A percentile compares a stretch with the other conserved stretches of the same genome.
phyloP scores from a whole-genome alignment of 2,888 invertebrate genomes.

The Luperina nickerlii region DNA sequence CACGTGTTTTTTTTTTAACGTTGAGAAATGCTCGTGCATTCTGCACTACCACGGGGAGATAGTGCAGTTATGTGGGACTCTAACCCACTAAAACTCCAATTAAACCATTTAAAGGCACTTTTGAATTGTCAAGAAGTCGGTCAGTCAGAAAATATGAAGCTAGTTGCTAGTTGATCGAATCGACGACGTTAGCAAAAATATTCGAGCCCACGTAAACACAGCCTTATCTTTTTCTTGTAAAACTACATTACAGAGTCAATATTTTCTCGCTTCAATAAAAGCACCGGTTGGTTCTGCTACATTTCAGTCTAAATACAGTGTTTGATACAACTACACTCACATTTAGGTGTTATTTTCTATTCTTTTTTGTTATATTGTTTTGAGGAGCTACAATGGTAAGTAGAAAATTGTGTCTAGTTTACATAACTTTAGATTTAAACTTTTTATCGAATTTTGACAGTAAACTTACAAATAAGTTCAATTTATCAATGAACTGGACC shows the following conservation, averaged over 20 bases:
- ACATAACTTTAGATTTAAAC: neutral
- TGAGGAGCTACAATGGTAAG: conserved; percentile 64
- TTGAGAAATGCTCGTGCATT: too few relatives aligned
- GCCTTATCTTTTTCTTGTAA: conserved; percentile 70
- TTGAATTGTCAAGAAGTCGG: too few relatives aligned
- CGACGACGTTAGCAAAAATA: neutral
- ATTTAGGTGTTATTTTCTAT: conserved; percentile 1
- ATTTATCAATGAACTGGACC: too few relatives aligned
- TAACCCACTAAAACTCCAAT: too few relatives aligned
- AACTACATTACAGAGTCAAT: conserved; percentile 58
- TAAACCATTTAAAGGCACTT: too few relatives aligned
- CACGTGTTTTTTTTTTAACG: too few relatives aligned
- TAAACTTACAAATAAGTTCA: too few relatives aligned
- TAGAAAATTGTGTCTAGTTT: conserved; percentile 13
- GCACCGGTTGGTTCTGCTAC: conserved; percentile 27
- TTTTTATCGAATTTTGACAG: neutral
- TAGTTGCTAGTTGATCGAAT: neutral
- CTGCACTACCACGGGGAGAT: too few relatives aligned
- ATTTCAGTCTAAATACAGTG: conserved; percentile 61
- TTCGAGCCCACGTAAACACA: conserved; percentile 58
- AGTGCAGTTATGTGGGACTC: too few relatives aligned
- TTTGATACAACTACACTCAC: conserved; percentile 28
- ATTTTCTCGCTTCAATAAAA: conserved; percentile 63
- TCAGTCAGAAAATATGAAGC: too few relatives aligned
- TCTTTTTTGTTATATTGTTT: conserved; percentile 5